A percentile compares a stretch with the other conserved stretches of the same genome.
Conservation (phyloP, 2,113 vertebrate species). For the Suncus etruscus region DNA sequence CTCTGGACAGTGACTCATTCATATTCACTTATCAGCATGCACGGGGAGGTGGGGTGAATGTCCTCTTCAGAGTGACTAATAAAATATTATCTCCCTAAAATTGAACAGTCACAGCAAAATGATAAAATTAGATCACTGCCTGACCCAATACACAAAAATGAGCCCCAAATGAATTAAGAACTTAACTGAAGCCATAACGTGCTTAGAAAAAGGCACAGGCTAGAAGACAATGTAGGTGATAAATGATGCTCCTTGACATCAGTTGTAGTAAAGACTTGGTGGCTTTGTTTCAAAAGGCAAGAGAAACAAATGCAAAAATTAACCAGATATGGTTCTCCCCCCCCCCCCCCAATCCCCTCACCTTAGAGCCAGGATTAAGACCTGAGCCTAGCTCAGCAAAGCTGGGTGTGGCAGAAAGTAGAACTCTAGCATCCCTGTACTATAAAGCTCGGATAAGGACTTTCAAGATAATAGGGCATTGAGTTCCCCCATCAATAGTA, state of each 20-base stretch:
- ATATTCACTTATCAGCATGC: neutral
- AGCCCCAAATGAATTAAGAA: neutral
- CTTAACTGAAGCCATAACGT: neutral
- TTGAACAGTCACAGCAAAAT: neutral
- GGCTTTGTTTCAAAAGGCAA: neutral
- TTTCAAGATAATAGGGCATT: neutral
- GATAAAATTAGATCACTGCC: neutral
- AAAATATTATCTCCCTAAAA: neutral
- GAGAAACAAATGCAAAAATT: neutral
- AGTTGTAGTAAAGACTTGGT: neutral
- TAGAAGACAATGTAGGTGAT: no score
- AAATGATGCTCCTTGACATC: neutral
- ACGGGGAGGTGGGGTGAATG: neutral
- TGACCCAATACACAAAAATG: neutral
- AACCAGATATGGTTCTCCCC: neutral
- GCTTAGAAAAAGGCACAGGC: neutral
- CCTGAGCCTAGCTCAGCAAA: no score
- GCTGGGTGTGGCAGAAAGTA: no score
- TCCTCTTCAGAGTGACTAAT: slow-evolving; percentile 3
- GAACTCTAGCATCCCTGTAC: neutral
- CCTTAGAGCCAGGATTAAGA: no score
- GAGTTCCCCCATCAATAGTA: neutral
- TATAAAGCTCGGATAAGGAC: neutral
- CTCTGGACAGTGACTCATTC: slow-evolving; percentile 4
- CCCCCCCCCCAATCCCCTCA: neutral